These are phyloP conservation scores for Phalacrocorax pelagicus DNA, from an alignment of 2,113 vertebrate species.

Conservation along the genomic window DNA sequence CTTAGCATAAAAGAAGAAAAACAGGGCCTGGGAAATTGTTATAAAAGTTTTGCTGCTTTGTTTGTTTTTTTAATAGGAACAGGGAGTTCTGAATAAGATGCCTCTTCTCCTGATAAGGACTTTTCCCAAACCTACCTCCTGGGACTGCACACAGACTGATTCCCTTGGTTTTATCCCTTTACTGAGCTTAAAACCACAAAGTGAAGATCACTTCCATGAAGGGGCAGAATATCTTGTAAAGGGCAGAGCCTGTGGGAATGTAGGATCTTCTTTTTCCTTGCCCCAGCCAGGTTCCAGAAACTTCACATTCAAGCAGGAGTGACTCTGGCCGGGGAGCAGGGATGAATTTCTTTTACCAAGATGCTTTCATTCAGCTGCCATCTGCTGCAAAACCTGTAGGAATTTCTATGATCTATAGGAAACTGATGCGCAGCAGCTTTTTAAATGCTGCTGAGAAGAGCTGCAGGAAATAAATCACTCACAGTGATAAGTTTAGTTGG, in stretches of 20 bases:
- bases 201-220: not conserved
- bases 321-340: not conserved
- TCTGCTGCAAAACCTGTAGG: conserved; percentile 55
- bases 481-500: conserved; percentile 13
- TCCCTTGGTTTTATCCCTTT: not conserved
- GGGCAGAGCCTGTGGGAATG: not conserved
- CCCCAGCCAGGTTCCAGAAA: not conserved
- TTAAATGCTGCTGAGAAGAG: conserved; percentile 7
- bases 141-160: not conserved
- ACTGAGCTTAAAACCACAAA: not conserved
- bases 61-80: not conserved
- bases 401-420: conserved; percentile 31
- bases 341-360: not conserved
- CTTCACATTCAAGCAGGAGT: not conserved
- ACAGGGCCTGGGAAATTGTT: not conserved
- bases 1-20: not conserved
- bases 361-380: not conserved
- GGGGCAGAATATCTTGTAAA: not conserved
- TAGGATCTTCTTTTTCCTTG: not conserved
- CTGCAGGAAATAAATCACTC: conserved; percentile 46
- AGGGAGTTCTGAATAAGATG: not conserved
- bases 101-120: not conserved
- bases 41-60: not conserved
- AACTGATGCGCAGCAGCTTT: not conserved
- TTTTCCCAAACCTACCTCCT: not conserved